Percentiles rank a stretch among this genome's conserved stretches.
Evolutionary conservation across 2,888 invertebrate species (phyloP).

Genomic region (Alsophila aescularia): DNA sequence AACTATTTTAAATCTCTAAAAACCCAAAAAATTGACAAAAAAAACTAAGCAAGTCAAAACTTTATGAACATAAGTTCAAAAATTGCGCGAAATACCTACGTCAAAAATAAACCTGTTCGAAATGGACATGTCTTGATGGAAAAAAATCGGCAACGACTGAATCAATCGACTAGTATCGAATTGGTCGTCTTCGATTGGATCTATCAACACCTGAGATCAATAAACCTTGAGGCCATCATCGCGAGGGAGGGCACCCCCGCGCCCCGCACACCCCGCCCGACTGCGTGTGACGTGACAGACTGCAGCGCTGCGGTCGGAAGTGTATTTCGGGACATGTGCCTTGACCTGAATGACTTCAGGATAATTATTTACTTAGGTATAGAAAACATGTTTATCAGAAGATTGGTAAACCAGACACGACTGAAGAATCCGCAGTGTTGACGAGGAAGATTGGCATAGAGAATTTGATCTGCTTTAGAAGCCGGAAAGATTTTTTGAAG

Average conservation of each 20-base stretch:
- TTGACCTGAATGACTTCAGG: slow-evolving; percentile 28
- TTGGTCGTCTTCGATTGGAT: not conserved
- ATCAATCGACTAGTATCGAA: not conserved
- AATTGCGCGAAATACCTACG: not conserved
- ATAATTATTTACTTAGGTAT: not conserved
- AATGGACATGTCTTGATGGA: too few relatives aligned
- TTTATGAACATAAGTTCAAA: too few relatives aligned
- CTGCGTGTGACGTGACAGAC: not conserved
- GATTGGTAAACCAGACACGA: not conserved
- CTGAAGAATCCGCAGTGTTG: not conserved
- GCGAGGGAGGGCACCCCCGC: slow-evolving; percentile 23
- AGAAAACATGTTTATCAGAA: not conserved
- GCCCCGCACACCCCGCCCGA: not conserved
- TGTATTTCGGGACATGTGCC: slow-evolving; percentile 24
- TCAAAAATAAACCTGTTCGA: too few relatives aligned
- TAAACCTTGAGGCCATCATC: slow-evolving; percentile 27
- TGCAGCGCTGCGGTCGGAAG: slow-evolving; percentile 1
- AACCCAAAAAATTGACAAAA: slow-evolving; percentile 12
- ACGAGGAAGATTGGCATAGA: not conserved
- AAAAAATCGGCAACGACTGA: not conserved
- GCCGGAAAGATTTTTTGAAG: too few relatives aligned
- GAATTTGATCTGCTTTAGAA: too few relatives aligned
- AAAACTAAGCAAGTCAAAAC: not conserved
- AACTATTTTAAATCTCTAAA: too few relatives aligned
- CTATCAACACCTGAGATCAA: slow-evolving; percentile 15